Conservation (phyloP, 2,113 vertebrate species). For the Sceloporus undulatus region DNA sequence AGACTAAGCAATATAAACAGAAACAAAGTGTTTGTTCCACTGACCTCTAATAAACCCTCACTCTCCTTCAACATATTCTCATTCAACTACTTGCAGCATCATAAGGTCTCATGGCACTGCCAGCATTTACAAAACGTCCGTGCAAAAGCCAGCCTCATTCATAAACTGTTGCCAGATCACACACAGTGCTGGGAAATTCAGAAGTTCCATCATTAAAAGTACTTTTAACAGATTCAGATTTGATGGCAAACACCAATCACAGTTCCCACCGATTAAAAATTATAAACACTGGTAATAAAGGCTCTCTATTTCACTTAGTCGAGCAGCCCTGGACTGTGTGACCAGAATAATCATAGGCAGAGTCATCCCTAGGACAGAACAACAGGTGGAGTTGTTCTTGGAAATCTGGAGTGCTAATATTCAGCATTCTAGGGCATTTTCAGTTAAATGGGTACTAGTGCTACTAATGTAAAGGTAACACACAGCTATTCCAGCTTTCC, state of each 20-base stretch:
- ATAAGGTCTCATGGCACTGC: background rate
- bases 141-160: background rate
- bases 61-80: background rate
- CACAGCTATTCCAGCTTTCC: background rate
- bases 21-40: background rate
- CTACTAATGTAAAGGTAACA: background rate
- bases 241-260: background rate
- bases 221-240: background rate
- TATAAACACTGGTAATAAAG: background rate
- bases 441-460: background rate
- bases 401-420: no score
- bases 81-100: constrained; percentile 13
- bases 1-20: background rate
- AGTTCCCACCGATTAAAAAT: background rate
- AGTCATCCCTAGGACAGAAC: no score
- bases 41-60: background rate
- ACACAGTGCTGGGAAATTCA: background rate
- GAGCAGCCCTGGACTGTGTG: background rate
- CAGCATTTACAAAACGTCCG: background rate
- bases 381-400: background rate
- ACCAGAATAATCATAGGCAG: background rate
- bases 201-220: background rate
- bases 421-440: background rate
- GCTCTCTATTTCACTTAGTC: background rate
- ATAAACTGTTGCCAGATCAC: background rate